A percentile compares a stretch with the other conserved stretches of the same genome.
These are phyloP conservation scores for Coregonus clupeaformis DNA, from an alignment of 2,113 vertebrate species.

Conservation along the genomic window DNA sequence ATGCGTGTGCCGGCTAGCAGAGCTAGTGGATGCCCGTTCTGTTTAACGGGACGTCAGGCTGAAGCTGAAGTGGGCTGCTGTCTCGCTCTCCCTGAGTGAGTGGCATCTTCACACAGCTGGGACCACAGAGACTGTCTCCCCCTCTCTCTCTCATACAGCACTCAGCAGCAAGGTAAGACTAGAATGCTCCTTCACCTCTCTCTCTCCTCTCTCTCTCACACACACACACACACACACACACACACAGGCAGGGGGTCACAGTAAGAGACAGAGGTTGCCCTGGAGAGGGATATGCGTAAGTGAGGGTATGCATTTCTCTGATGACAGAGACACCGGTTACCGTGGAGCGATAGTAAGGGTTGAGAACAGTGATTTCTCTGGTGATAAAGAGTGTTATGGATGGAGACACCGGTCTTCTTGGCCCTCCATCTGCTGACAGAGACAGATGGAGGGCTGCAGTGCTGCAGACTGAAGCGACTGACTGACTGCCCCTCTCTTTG, in stretches of 20 bases:
- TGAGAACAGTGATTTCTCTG: no score
- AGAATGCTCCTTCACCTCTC: not conserved
- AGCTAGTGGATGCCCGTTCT: conserved; percentile 57
- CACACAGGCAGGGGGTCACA: not conserved
- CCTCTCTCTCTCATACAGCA: conserved; percentile 18
- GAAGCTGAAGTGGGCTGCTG: conserved; percentile 30
- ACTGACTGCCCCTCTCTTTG: not conserved
- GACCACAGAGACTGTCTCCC: conserved; percentile 40
- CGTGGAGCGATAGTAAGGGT: no score
- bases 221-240: not conserved
- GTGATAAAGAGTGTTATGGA: not conserved
- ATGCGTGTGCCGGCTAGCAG: conserved; percentile 40
- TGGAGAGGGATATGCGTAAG: not conserved
- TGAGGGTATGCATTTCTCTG: not conserved
- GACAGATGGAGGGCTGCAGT: not conserved
- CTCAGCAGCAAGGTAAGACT: conserved; percentile 53
- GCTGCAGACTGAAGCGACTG: not conserved
- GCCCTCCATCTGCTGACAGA: no score
- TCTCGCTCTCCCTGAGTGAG: conserved; percentile 38
- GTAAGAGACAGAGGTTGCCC: not conserved
- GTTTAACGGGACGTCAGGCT: conserved; percentile 59
- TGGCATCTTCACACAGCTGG: conserved; percentile 33
- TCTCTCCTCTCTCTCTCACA: not conserved
- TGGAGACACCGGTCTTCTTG: not conserved
- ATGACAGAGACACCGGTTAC: not conserved